Evolutionary conservation across 1,140 invertebrate genomes (phyloP).

Genomic region (Macrostomum lignano): DNA sequence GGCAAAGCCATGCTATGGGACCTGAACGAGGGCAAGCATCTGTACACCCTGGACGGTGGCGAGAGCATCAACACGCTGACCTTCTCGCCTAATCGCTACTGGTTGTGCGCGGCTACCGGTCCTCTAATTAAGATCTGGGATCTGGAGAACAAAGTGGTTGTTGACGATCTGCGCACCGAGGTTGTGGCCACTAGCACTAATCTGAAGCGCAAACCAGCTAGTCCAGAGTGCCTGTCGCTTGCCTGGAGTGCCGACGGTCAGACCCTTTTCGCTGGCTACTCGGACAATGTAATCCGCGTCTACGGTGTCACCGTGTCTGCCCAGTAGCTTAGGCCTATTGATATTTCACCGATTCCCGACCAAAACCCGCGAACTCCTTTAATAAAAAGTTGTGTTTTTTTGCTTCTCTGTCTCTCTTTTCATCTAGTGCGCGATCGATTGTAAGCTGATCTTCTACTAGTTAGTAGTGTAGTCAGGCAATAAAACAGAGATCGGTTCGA

Average conservation of each 20-base stretch:
- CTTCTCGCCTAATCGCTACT: conserved; percentile 97
- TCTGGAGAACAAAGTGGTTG: conserved; percentile 92
- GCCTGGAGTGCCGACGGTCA: conserved; percentile 98
- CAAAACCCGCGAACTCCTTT: too few species aligned
- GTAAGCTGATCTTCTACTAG: too few species aligned
- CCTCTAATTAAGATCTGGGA: conserved; percentile 97
- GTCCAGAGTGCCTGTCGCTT: conserved; percentile 58
- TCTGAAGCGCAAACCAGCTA: too few species aligned
- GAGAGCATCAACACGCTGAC: conserved; percentile 88
- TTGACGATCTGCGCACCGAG: conserved; percentile 84
- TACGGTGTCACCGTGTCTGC: too few species aligned
- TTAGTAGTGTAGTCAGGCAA: too few species aligned
- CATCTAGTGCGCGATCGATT: too few species aligned
- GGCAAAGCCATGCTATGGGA: conserved; percentile 93
- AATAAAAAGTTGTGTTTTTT: too few species aligned
- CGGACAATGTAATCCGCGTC: conserved; percentile 84
- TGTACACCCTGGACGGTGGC: conserved; percentile 76
- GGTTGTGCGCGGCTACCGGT: conserved; percentile 97
- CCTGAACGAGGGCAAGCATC: conserved; percentile 91
- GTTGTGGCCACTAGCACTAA: conserved; percentile 41
- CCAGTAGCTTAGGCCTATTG: too few species aligned
- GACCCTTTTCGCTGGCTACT: conserved; percentile 92
- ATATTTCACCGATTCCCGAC: too few species aligned
- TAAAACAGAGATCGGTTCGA: too few species aligned
- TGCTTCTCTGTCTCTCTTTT: too few species aligned